Conservation (phyloP, 1,140 invertebrate species). For the Aphaenogaster rudis region DNA sequence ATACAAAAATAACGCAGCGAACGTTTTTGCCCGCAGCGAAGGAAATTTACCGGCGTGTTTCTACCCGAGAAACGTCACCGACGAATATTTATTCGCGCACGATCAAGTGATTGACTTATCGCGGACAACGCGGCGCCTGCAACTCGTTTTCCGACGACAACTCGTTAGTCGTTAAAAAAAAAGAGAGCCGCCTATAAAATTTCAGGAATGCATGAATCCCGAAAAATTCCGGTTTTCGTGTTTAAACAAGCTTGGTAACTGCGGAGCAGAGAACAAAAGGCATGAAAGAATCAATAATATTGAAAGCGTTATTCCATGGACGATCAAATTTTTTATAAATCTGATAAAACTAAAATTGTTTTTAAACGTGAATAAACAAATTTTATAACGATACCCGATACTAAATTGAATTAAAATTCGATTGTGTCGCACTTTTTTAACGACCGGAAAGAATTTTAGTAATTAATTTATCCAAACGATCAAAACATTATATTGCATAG, state of each 20-base stretch:
- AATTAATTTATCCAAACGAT: not conserved
- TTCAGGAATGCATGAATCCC: constrained; percentile 16
- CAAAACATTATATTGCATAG: not conserved
- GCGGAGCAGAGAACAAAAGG: not conserved
- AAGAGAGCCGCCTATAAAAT: not conserved
- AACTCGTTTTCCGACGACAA: constrained; percentile 10
- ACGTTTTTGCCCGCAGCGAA: constrained; percentile 7
- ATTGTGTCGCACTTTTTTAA: too few relatives aligned
- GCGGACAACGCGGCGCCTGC: not conserved
- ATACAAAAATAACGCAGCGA: constrained; percentile 59
- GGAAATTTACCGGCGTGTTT: constrained; percentile 16
- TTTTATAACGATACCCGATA: not conserved
- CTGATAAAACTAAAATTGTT: not conserved
- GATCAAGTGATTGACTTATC: constrained; percentile 24
- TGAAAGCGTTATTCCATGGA: not conserved
- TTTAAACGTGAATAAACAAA: not conserved
- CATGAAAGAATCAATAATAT: not conserved
- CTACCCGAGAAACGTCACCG: not conserved
- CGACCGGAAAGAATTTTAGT: not conserved
- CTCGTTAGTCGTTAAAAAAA: not conserved
- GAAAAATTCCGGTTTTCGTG: not conserved
- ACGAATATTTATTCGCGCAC: constrained; percentile 27
- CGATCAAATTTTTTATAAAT: not conserved
- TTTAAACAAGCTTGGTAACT: not conserved
- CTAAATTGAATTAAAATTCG: too few relatives aligned